phyloP scores from a whole-genome alignment of 2,113 vertebrate species.

The Hepsetus odoe region DNA sequence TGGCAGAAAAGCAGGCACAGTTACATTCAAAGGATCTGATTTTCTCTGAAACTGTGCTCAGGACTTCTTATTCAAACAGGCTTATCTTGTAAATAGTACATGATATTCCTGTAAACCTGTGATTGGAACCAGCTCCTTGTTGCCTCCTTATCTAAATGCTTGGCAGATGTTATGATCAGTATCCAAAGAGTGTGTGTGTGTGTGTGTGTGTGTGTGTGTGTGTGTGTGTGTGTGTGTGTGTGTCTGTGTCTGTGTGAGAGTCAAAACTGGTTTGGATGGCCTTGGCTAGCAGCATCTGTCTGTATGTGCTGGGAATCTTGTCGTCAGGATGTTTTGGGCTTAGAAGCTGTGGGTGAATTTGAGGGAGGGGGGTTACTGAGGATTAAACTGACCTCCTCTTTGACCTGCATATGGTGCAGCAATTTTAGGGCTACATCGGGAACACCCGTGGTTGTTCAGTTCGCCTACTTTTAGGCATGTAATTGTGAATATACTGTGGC shows the following conservation, averaged over 20 bases:
- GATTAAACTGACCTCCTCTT: constrained; percentile 45
- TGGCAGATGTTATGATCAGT: constrained; percentile 49
- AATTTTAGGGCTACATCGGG: constrained; percentile 24
- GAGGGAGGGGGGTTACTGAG: constrained; percentile 33
- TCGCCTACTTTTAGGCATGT: background rate
- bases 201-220: constrained; percentile 12
- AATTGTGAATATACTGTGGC: constrained; percentile 1
- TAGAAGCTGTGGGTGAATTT: constrained; percentile 51
- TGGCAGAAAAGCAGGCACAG: background rate
- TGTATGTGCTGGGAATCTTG: constrained; percentile 48
- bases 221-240: background rate
- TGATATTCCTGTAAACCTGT: constrained; percentile 25
- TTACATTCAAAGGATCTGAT: background rate
- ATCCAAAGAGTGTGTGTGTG: constrained; percentile 13
- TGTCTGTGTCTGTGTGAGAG: constrained; percentile 16
- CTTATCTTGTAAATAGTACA: constrained; percentile 45
- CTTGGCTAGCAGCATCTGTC: constrained; percentile 33
- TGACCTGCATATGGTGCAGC: constrained; percentile 41
- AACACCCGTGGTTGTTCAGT: constrained; percentile 31
- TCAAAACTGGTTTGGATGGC: constrained; percentile 33
- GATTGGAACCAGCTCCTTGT: constrained; percentile 26
- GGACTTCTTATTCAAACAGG: constrained; percentile 2
- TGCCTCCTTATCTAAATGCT: constrained; percentile 49
- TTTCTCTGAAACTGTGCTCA: background rate
- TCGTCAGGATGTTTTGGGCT: constrained; percentile 34